Conservation (phyloP, 2,113 vertebrate genomes). For the Oreochromis niloticus region DNA sequence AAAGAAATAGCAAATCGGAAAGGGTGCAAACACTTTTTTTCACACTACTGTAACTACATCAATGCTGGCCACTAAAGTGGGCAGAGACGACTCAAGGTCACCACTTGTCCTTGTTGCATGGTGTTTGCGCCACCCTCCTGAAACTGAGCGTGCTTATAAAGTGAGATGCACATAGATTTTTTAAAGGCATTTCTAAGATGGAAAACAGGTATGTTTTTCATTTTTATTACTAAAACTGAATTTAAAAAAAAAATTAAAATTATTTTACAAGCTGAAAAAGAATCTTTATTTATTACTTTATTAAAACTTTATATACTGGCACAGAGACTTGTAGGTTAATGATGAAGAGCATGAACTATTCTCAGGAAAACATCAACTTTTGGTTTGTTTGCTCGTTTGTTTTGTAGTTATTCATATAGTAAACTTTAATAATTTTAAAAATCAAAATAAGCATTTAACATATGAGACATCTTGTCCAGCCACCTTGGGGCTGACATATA, state of each 20-base stretch:
- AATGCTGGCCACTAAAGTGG: conserved; percentile 7
- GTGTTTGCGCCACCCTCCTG: conserved; percentile 36
- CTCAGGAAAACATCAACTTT: not conserved
- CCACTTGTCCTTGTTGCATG: conserved; percentile 44
- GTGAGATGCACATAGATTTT: not conserved
- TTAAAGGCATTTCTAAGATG: conserved; percentile 1
- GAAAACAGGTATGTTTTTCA: conserved; percentile 53
- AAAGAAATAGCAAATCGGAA: not conserved
- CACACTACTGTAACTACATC: not conserved
- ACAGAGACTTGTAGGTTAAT: not conserved
- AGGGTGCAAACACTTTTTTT: not conserved
- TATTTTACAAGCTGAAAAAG: not conserved
- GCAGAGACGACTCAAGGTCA: conserved; percentile 26
- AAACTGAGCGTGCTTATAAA: conserved; percentile 49
- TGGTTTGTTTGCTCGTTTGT: not conserved
- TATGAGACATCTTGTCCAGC: no score
- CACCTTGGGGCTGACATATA: no score
- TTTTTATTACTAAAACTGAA: not conserved
- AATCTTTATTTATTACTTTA: not conserved
- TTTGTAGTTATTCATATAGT: not conserved
- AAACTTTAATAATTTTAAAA: not conserved
- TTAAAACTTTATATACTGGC: not conserved
- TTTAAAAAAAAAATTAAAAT: no score
- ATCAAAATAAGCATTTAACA: not conserved
- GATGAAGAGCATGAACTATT: not conserved